phyloP scores from a whole-genome alignment of 2,113 vertebrate genomes.

The Salminus brasiliensis region DNA sequence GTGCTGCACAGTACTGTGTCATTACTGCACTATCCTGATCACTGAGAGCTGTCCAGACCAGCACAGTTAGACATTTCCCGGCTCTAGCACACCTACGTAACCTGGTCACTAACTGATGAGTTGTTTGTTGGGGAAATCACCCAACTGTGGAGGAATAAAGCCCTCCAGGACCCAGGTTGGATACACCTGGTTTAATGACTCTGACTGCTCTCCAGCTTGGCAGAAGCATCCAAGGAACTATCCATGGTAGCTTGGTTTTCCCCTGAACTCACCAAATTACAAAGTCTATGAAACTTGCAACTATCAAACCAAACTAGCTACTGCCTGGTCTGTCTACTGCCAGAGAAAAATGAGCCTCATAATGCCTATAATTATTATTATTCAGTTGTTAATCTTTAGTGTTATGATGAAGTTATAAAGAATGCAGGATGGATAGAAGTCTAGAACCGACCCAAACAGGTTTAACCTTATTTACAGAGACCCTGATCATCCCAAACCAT shows the following conservation, averaged over 20 bases:
- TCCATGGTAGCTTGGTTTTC: constrained; percentile 64
- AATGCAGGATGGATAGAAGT: no score
- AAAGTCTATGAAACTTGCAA: no score
- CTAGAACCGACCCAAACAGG: no score
- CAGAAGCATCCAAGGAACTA: constrained; percentile 44
- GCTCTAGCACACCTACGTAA: background rate
- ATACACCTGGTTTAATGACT: background rate
- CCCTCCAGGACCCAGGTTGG: background rate
- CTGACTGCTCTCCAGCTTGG: background rate
- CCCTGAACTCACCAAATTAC: no score
- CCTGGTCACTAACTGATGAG: no score
- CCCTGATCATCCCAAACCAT: background rate
- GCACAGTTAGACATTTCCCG: background rate
- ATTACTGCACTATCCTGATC: constrained; percentile 57
- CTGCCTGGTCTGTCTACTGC: no score
- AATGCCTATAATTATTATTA: background rate
- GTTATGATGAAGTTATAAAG: no score
- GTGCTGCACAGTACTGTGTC: constrained; percentile 33
- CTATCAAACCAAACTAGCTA: no score
- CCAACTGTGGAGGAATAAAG: background rate
- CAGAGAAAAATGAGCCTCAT: background rate
- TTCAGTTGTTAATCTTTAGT: no score
- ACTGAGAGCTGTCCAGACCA: background rate
- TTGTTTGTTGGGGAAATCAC: no score
- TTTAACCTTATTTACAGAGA: no score